These are phyloP conservation scores for Phodopus roborovskii DNA, from an alignment of 2,113 vertebrate genomes.

Conservation along the genomic window DNA sequence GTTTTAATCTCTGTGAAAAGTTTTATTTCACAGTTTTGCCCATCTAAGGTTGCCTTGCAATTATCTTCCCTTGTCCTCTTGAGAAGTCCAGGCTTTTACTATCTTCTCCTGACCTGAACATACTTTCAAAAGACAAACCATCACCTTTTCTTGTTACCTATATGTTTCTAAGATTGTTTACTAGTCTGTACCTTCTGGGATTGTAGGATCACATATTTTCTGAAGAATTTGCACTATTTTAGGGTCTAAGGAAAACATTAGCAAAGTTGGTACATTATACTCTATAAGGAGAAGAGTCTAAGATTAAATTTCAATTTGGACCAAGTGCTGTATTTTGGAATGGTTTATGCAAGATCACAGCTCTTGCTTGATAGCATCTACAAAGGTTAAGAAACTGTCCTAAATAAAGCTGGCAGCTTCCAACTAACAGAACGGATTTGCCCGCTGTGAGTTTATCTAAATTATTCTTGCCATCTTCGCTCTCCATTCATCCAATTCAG, in stretches of 20 bases:
- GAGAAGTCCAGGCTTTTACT: neutral
- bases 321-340: constrained; percentile 21
- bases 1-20: neutral
- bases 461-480: constrained; percentile 45
- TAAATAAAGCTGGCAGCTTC: constrained; percentile 28
- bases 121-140: constrained; percentile 11
- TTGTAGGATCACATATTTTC: constrained; percentile 18
- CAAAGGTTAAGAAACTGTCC: constrained; percentile 35
- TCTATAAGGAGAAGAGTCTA: neutral
- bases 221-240: constrained; percentile 24
- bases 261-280: constrained; percentile 12
- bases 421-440: constrained; percentile 5
- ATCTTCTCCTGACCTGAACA: neutral
- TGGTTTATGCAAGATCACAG: neutral
- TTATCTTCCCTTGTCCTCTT: neutral
- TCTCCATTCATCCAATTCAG: constrained; percentile 50
- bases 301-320: constrained; percentile 31
- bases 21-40: neutral
- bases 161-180: constrained; percentile 16
- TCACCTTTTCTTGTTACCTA: neutral
- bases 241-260: constrained; percentile 28
- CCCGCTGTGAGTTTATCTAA: constrained; percentile 31
- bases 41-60: neutral
- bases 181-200: neutral
- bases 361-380: constrained; percentile 34